Conservation (phyloP, 2,113 vertebrate genomes). For the Brachypteracias leptosomus region DNA sequence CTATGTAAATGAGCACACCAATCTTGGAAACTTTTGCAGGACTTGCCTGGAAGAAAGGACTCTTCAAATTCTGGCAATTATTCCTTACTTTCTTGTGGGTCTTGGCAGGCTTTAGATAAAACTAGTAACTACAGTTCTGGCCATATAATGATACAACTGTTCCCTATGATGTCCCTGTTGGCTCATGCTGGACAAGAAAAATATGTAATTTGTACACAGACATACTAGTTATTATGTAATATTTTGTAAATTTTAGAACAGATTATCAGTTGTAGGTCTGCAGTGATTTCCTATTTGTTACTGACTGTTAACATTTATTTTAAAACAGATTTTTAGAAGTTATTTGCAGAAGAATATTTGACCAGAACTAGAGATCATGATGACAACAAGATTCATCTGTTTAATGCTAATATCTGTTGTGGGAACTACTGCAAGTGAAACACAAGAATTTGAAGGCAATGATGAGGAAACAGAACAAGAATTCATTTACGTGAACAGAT, state of each 20-base stretch:
- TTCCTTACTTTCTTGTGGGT: not conserved
- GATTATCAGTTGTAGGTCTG: not conserved
- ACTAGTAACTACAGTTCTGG: not conserved
- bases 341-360: constrained; percentile 26
- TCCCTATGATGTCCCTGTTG: not conserved
- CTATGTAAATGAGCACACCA: not conserved
- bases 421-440: constrained; percentile 62
- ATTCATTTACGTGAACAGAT: constrained; percentile 85
- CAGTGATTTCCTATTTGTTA: not conserved
- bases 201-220: not conserved
- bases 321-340: constrained; percentile 30
- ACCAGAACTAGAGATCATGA: constrained; percentile 67
- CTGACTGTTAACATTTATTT: constrained; percentile 30
- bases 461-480: constrained; percentile 78
- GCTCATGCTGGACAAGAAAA: not conserved
- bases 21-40: not conserved
- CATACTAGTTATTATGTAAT: not conserved
- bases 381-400: constrained; percentile 67
- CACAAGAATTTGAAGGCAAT: constrained; percentile 79
- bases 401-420: constrained; percentile 75
- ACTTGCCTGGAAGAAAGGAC: not conserved
- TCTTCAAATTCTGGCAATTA: not conserved
- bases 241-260: not conserved
- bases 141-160: not conserved
- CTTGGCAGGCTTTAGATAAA: not conserved